Conservation (phyloP, 2,888 invertebrate genomes). For the Aproaerema taeniolella region DNA sequence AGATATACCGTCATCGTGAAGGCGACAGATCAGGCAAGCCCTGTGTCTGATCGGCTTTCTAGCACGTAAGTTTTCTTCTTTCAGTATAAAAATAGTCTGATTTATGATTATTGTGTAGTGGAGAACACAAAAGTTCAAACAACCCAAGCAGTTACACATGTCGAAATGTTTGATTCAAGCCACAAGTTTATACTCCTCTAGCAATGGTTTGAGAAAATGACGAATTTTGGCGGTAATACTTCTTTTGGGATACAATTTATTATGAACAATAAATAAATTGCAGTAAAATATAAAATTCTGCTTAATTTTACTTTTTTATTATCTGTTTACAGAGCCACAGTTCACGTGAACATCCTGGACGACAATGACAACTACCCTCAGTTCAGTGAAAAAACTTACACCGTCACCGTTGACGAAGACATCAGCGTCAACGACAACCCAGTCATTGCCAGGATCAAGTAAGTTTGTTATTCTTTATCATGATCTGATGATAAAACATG, state of each 20-base stretch:
- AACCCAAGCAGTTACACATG: no score
- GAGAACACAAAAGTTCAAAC: no score
- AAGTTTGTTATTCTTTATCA: slow-evolving; percentile 30
- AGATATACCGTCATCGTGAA: slow-evolving; percentile 90
- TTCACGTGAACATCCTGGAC: slow-evolving; percentile 89
- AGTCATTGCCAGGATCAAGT: slow-evolving; percentile 79
- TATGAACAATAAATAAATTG: no score
- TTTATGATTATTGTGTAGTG: no score
- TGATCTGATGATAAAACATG: background rate
- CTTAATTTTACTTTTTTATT: background rate
- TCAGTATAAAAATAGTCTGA: no score
- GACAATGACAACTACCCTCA: slow-evolving; percentile 97
- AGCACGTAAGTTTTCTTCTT: slow-evolving; percentile 79
- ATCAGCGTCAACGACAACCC: slow-evolving; percentile 90
- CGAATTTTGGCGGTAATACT: no score
- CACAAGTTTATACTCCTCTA: no score
- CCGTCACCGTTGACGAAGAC: slow-evolving; percentile 92
- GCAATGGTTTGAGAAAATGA: no score
- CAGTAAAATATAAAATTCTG: no score
- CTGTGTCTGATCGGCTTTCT: slow-evolving; percentile 86
- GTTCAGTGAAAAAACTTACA: slow-evolving; percentile 93
- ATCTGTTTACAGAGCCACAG: slow-evolving; percentile 78
- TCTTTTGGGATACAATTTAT: no score
- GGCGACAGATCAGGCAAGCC: slow-evolving; percentile 90
- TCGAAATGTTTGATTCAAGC: no score